phyloP scores from a whole-genome alignment of 1,140 invertebrate species.

The Sipha flava region DNA sequence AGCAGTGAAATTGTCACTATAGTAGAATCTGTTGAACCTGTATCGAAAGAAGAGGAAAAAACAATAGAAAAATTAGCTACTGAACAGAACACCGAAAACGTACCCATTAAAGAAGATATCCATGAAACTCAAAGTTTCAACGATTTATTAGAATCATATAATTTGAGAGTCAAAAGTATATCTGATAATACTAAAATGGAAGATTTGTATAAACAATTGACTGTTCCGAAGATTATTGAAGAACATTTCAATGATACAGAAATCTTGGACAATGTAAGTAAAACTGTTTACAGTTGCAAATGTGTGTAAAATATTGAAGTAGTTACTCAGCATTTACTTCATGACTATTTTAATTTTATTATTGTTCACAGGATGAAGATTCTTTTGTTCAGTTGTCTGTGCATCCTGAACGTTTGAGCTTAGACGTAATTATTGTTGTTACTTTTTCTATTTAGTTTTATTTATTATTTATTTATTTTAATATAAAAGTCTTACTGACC shows the following conservation, averaged over 20 bases:
- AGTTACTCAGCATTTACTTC: neutral
- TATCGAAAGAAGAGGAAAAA: neutral
- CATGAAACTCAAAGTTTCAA: neutral
- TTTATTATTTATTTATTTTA: neutral
- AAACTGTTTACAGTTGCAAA: neutral
- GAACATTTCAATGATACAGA: neutral
- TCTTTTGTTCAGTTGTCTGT: neutral
- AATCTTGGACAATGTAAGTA: neutral
- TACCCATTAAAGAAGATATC: neutral
- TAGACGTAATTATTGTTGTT: conserved; percentile 4
- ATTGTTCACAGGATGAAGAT: neutral
- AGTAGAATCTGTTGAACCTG: neutral
- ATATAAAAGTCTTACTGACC: too few relatives aligned
- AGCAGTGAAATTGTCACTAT: neutral
- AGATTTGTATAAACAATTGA: neutral
- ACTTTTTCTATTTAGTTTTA: neutral
- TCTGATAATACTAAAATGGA: neutral
- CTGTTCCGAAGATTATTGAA: neutral
- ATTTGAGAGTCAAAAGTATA: neutral
- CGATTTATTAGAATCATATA: conserved; percentile 12
- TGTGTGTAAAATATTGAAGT: neutral
- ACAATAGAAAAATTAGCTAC: neutral
- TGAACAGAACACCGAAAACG: neutral
- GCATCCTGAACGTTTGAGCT: conserved; percentile 3
- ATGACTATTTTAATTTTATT: neutral